These are phyloP conservation scores for Torymus aiolomorphi DNA, from an alignment of 2,888 invertebrate genomes.

Conservation along the genomic window DNA sequence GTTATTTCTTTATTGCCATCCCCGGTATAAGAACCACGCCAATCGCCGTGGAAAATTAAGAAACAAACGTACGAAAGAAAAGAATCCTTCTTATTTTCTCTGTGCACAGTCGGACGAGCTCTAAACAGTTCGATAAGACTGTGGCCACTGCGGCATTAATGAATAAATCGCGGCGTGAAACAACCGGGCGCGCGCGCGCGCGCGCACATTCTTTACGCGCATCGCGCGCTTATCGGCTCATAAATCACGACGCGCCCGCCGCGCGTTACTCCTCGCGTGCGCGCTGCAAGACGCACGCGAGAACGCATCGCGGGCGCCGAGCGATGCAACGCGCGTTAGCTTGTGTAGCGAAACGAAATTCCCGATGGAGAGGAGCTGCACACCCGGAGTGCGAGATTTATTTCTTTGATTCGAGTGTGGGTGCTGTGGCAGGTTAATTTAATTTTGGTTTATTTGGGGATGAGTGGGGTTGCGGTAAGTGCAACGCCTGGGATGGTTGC, in stretches of 20 bases:
- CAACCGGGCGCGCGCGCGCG: constrained; percentile 28
- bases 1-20: no score
- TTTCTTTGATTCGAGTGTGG: constrained; percentile 24
- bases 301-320: constrained; percentile 21
- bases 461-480: no score
- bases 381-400: constrained; percentile 11
- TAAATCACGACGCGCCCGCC: constrained; percentile 46
- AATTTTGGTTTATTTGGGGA: background rate
- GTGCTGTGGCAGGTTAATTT: constrained; percentile 12
- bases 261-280: background rate
- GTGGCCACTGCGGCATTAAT: constrained; percentile 8
- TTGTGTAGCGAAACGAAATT: constrained; percentile 23
- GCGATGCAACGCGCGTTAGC: no score
- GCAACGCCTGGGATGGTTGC: no score
- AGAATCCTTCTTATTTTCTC: background rate
- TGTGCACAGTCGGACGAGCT: no score
- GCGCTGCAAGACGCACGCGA: constrained; percentile 31
- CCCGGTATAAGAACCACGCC: no score
- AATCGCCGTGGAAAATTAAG: no score
- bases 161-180: constrained; percentile 26
- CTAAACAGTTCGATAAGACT: no score
- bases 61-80: background rate
- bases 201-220: constrained; percentile 44
- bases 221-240: constrained; percentile 50
- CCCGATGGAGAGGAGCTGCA: constrained; percentile 37